Evolutionary conservation across 2,888 invertebrate species (phyloP), one percentile per base, ranked within the genome.

Genomic region (Eupeodes latifasciatus): DNA sequence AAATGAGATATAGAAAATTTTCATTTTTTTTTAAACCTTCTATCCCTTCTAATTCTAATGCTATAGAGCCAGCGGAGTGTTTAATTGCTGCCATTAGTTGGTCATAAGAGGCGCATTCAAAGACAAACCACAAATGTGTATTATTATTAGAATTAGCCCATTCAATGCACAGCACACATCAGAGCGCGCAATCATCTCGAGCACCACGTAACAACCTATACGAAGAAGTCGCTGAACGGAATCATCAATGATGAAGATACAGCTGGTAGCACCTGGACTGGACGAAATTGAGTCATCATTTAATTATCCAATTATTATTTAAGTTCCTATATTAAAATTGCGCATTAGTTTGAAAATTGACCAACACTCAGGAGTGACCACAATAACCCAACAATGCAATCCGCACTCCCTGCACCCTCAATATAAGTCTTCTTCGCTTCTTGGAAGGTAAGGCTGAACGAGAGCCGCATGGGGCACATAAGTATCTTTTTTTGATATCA

Each of bases 261-360:
- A 53, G 34, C 49, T 57, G 27, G 27, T 55, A 75, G 72, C 87
- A 84, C 83, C 87, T 84, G 87, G 62, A 81, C 36, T 84, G 87
- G 62, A 81, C 36, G 36, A 51, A 81, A 88, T 88, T 74, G 81
- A 88, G 88, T 85, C 88, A 88, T 88, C 88, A 85, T 88, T 88
- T 85, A 88, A 88, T 88, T 81, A 88, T 74, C 81, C 78, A 69
- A 84, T 84, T 88, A 84, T 66, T 27, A 14, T 49, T 57, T 34
- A 80, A 84, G 67, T 74, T 62, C 40, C 78, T 57, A 34, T 74
- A 74, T 85, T 81, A 77, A 75, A 71, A 85, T 49, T 69, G 66
- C 49, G 75, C 81, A 76, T 78, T 74, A 67, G 59, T 55, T 71
- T 76, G 81, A 88, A 84, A 88, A 78, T 85, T 85, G 78, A 81